Evolutionary conservation across 1,140 invertebrate genomes (phyloP).

Genomic region (Calycopis cecrops): DNA sequence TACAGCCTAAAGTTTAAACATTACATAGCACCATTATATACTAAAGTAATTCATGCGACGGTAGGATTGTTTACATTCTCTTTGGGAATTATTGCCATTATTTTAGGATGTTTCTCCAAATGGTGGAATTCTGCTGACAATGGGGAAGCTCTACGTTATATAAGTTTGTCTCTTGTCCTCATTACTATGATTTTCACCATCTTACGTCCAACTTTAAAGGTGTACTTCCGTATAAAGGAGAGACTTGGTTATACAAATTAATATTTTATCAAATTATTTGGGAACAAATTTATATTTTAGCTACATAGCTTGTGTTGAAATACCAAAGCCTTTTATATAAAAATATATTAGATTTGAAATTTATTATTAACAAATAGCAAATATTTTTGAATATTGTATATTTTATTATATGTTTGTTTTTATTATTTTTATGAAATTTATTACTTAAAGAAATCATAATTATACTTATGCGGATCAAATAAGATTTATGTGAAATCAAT

Average conservation of each 20-base stretch:
- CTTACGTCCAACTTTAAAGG: conserved; percentile 60
- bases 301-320: neutral
- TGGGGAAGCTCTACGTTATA: conserved; percentile 50
- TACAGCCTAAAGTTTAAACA: conserved; percentile 66
- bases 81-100: conserved; percentile 57
- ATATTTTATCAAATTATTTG: conserved; percentile 10
- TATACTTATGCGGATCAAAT: too few relatives aligned
- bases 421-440: too few relatives aligned
- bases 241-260: conserved; percentile 41
- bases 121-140: conserved; percentile 49
- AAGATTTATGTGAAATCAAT: too few relatives aligned
- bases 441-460: too few relatives aligned
- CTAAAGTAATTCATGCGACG: conserved; percentile 61
- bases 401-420: too few relatives aligned
- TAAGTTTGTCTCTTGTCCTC: conserved; percentile 46
- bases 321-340: too few relatives aligned
- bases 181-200: conserved; percentile 58
- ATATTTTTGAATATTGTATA: too few relatives aligned
- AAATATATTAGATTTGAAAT: too few relatives aligned
- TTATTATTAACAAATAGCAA: neutral
- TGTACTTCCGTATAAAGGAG: conserved; percentile 67
- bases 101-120: conserved; percentile 52
- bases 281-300: neutral
- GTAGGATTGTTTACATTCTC: conserved; percentile 60
- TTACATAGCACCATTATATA: conserved; percentile 63